phyloP scores from a whole-genome alignment of 2,797 vertebrate species.

The Trachops cirrhosus region DNA sequence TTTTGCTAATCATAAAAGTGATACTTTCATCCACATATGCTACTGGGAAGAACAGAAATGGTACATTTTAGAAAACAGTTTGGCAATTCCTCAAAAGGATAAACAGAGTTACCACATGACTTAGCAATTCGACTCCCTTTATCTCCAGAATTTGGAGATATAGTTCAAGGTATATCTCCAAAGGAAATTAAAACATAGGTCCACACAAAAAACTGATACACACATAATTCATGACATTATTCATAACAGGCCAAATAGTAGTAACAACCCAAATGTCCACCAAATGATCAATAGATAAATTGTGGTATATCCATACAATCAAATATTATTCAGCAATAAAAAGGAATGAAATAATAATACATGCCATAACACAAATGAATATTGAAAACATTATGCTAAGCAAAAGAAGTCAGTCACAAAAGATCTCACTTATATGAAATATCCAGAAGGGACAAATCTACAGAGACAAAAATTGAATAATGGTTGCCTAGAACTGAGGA shows the following conservation, averaged over 20 bases:
- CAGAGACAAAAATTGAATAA: slow-evolving; percentile 7
- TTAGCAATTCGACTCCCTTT: background rate
- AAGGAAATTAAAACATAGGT: slow-evolving; percentile 35
- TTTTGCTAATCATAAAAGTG: slow-evolving; percentile 28
- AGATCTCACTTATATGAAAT: background rate
- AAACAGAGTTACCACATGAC: background rate
- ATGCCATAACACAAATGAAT: background rate
- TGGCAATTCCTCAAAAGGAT: slow-evolving; percentile 30
- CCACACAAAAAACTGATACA: background rate
- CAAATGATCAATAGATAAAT: background rate
- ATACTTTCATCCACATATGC: background rate
- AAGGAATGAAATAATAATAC: slow-evolving; percentile 6
- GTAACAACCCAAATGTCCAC: background rate
- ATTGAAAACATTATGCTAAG: background rate
- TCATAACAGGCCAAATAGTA: background rate
- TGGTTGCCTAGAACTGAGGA: background rate
- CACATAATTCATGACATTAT: background rate
- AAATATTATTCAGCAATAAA: slow-evolving; percentile 16
- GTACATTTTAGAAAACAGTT: slow-evolving; percentile 18
- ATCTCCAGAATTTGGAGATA: too few relatives aligned
- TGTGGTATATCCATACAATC: background rate
- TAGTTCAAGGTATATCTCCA: background rate
- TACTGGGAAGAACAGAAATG: background rate
- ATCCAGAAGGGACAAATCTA: background rate
- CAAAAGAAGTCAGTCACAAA: background rate